Conservation (phyloP, 2,113 vertebrate genomes). For the Puma concolor region DNA sequence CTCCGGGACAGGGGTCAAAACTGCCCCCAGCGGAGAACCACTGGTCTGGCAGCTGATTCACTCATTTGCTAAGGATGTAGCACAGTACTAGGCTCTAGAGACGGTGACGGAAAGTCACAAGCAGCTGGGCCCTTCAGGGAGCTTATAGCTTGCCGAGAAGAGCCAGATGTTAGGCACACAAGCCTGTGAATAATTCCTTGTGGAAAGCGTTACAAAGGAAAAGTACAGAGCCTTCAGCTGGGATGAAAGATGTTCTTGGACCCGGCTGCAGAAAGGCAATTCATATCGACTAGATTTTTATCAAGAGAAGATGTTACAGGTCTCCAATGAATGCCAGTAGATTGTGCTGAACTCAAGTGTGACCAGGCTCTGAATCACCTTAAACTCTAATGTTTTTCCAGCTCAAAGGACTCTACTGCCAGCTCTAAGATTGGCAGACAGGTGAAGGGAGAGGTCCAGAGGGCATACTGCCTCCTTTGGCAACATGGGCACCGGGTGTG, state of each 20-base stretch:
- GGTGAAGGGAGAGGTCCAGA: not conserved
- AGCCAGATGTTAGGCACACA: not conserved
- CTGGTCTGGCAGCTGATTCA: not conserved
- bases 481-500: not conserved
- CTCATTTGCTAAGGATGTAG: not conserved
- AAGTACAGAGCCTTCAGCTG: not conserved
- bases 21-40: not conserved
- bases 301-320: constrained; percentile 34
- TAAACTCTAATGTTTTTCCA: not conserved
- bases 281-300: constrained; percentile 52
- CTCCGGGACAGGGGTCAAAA: not conserved
- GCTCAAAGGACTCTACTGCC: not conserved
- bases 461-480: not conserved
- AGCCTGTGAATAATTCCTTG: not conserved
- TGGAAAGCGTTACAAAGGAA: not conserved
- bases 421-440: not conserved
- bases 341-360: not conserved
- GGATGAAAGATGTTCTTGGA: not conserved
- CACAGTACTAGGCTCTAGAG: not conserved
- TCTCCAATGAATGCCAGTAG: not conserved
- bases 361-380: constrained; percentile 23
- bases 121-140: not conserved
- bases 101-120: not conserved
- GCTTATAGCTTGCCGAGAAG: not conserved
- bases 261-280: constrained; percentile 50